Evolutionary conservation across 1,140 invertebrate genomes (phyloP).

Genomic region (Patella vulgata): DNA sequence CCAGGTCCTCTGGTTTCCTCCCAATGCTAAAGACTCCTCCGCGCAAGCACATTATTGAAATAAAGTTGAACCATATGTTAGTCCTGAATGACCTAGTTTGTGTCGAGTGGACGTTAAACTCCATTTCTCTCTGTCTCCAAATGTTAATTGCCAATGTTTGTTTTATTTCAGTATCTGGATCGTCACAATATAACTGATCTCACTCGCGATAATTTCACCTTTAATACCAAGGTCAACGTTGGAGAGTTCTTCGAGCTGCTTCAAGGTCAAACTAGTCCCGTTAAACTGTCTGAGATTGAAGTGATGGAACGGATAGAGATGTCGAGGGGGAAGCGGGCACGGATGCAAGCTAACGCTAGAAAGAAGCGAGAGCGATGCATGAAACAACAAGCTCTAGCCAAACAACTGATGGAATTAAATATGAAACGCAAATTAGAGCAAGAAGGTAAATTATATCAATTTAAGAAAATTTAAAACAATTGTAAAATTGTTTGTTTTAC

Average conservation of each 20-base stretch:
- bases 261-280: conserved; percentile 34
- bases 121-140: too few species aligned
- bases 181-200: conserved; percentile 73
- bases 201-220: conserved; percentile 88
- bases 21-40: too few species aligned
- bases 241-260: conserved; percentile 78
- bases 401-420: conserved; percentile 58
- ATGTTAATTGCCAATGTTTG: too few species aligned
- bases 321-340: conserved; percentile 50
- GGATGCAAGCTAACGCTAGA: conserved; percentile 52
- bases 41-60: too few species aligned
- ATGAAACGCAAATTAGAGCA: conserved; percentile 61
- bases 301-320: conserved; percentile 57
- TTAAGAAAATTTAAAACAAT: neutral
- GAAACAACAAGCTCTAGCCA: conserved; percentile 49
- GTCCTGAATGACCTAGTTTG: too few species aligned
- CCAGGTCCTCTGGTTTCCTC: too few species aligned
- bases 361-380: conserved; percentile 53
- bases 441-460: conserved; percentile 50
- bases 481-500: conserved; percentile 1
- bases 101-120: too few species aligned
- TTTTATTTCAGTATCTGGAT: conserved; percentile 63
- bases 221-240: conserved; percentile 85
- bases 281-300: conserved; percentile 56
- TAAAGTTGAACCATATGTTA: too few species aligned